Conservation (phyloP, 2,797 vertebrate species). For the Glossophaga mutica region DNA sequence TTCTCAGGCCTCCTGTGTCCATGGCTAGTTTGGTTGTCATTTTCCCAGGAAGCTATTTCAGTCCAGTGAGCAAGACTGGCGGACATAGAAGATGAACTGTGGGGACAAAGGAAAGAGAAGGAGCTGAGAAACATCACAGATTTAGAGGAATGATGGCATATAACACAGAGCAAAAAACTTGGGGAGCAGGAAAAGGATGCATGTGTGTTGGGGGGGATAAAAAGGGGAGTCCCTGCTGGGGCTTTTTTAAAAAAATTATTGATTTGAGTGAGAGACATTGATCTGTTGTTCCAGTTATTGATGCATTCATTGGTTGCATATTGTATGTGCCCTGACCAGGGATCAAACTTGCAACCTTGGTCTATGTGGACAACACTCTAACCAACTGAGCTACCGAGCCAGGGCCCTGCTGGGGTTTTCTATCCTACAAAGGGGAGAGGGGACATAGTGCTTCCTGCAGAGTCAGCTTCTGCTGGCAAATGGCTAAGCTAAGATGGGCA, state of each 20-base stretch:
- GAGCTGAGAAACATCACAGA: neutral
- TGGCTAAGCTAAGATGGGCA: neutral
- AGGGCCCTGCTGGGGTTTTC: neutral
- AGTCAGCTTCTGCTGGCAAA: neutral
- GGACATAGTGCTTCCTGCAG: neutral
- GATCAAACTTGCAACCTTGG: neutral
- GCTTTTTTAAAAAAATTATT: neutral
- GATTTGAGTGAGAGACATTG: neutral
- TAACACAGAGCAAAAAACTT: neutral
- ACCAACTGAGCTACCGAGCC: neutral
- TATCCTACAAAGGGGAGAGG: neutral
- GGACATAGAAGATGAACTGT: neutral
- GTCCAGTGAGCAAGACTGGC: neutral
- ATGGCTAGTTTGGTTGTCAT: neutral
- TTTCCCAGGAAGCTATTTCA: neutral
- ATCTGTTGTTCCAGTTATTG: neutral
- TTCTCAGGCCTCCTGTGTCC: neutral
- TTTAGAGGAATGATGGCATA: neutral
- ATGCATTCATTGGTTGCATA: neutral
- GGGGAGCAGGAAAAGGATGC: neutral
- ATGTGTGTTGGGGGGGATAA: neutral
- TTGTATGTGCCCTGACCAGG: neutral
- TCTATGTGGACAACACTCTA: neutral
- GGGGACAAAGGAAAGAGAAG: neutral
- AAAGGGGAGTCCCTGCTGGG: neutral